Evolutionary conservation across 92 coral and sea anemone genomes (phyloP), one percentile per base, ranked within the genome.

Genomic region (Bergia puertoricense): DNA sequence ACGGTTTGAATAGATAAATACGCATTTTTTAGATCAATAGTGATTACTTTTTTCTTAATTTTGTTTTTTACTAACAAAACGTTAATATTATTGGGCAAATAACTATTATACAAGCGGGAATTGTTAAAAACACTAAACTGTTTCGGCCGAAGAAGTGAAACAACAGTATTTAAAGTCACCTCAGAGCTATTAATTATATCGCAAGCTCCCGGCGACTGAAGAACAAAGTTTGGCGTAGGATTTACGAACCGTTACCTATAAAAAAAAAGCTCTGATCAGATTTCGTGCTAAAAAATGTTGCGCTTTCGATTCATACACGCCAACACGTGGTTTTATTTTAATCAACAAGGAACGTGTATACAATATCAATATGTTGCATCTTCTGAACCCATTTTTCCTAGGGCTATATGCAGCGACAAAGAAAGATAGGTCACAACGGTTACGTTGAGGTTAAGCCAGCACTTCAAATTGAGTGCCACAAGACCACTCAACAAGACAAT

Each of bases 241-340:
- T 62, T 62, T 62, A 62, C 30, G n/a, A 62, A 62, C 69, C 69
- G 69, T 62, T 62, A 62, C 69, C 2, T 13, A 56, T 23, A 4
- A 75, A 75, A 75, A 75, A 13, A 39, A 18, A 18, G 69, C 30
- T 16, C n/a, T 16, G 3, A 0, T 23, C 69, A 22, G 2, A 50
- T 79, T 45, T 79, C 82, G 67, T 50, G 66, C 82, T 79, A 22
- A 78, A 41, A 37, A 78, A 23, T n/a, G 56, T 8, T 30, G 82
- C 20, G 6, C 1, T n/a, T 46, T 18, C 36, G 8, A 62, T 18
- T 62, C 69, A 48, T 38, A 43, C 85, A 56, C 40, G 82, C 36
- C 65, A 57, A 68, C 87, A 69, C 87, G 87, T 84, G 87, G 62
- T 51, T 36, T n/a, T 69, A 46, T 50, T 84, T 84, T 13, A 46